Base-by-base conservation (phyloP, 2,888 invertebrate species). In the Gerris lacustris region DNA sequence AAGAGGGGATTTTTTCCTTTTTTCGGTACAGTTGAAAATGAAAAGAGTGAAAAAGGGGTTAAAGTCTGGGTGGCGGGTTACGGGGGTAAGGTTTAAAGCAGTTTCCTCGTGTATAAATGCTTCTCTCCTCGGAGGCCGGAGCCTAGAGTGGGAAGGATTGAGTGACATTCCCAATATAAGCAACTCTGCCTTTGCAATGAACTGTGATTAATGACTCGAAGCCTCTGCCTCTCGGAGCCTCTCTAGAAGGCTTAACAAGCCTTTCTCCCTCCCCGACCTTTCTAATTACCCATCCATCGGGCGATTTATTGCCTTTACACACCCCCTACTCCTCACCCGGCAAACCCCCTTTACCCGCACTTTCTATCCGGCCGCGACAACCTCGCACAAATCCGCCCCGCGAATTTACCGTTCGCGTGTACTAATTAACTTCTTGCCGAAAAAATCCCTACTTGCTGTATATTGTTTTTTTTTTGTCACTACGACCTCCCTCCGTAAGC, bases 101-200 rank as follows among this genome's bases (percentile, higher is more conserved):
- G 31, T 31, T 31, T 31, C 31, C 31, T 31, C 31, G 31, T 31
- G 31, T 31, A 31, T 31, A 31, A 31, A 31, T 31, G 31, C 31
- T 31, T 31, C 31, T 31, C 31, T 31, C 2, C 31, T 31, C 31
- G 31, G 31, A 31, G 31, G 31, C 31, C 31, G 31, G 31, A 31
- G 31, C 31, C 31, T 55, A 55, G 15, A 15, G 11, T 11, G 55
- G 55, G 55, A 55, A 15, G 15, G 15, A 55, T 55, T 55, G 55
- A 55, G 55, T 55, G 55, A 55, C 55, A 55, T 55, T 55, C 55
- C 55, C 55, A 55, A 55, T 55, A 55, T 55, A 55, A 55, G 55
- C 55, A 55, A 55, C 9, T 11, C 55, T 55, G 11, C 68, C 66
- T 71, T 71, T 71, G 71, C 68, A 68, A 68, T 63, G 44, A 47